Evolutionary conservation across 2,888 invertebrate genomes (phyloP).

Genomic region (Diarsia rubi): DNA sequence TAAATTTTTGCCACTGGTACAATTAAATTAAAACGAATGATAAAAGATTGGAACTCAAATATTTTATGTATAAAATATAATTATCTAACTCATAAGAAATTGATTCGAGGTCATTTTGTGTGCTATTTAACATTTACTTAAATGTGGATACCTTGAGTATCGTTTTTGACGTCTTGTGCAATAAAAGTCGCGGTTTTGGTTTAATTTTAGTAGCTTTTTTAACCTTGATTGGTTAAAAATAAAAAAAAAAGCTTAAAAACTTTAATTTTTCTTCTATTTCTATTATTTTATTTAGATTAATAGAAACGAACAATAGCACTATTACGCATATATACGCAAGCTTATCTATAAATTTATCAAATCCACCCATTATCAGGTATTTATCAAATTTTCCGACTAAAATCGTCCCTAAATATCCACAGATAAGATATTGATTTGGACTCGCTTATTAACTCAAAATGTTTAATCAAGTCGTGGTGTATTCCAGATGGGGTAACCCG

Average conservation of each 20-base stretch:
- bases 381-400: constrained; percentile 22
- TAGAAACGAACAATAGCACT: neutral
- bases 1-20: too few relatives aligned
- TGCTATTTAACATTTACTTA: neutral
- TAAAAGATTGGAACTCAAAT: neutral
- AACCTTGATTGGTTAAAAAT: neutral
- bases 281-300: neutral
- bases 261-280: neutral
- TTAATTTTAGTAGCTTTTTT: neutral
- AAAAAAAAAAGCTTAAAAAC: neutral
- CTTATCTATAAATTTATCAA: neutral
- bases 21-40: neutral
- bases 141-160: constrained; percentile 12
- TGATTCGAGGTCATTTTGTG: neutral
- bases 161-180: constrained; percentile 3
- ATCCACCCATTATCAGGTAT: constrained; percentile 20
- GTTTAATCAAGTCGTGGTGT: neutral
- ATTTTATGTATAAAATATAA: neutral
- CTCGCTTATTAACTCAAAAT: neutral
- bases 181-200: constrained; percentile 8
- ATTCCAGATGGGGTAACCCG: constrained; percentile 92
- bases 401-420: neutral
- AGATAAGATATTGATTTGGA: constrained; percentile 25
- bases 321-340: neutral
- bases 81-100: neutral